Evolutionary conservation across 2,797 vertebrate genomes (phyloP).

Genomic region (Taeniopygia guttata): DNA sequence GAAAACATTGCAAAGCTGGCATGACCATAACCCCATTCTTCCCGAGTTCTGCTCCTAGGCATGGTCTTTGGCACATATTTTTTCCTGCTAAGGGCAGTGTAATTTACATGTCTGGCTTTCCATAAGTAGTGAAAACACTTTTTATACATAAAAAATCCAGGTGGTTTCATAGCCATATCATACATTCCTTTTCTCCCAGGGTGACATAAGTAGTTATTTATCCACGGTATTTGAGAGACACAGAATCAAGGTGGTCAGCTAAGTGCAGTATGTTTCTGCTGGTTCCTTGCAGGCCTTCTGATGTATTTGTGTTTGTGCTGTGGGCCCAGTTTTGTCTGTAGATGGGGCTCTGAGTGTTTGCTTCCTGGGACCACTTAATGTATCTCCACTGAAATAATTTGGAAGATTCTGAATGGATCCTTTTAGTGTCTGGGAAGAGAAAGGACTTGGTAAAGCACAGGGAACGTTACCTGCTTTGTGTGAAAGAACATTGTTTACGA

Average conservation of each 20-base stretch:
- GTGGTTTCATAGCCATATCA: conserved; percentile 57
- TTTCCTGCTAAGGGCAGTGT: conserved; percentile 29
- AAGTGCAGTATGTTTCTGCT: conserved; percentile 18
- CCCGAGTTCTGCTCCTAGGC: conserved; percentile 42
- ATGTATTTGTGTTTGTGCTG: neutral
- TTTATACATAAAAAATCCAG: conserved; percentile 56
- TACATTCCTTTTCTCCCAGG: conserved; percentile 60
- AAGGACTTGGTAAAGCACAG: neutral
- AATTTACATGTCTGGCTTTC: conserved; percentile 66
- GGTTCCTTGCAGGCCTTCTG: neutral
- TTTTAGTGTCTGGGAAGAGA: neutral
- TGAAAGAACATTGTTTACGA: neutral
- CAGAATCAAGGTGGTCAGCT: conserved; percentile 21
- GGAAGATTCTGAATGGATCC: neutral
- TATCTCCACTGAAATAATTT: neutral
- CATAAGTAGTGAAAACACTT: conserved; percentile 59
- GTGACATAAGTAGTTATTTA: conserved; percentile 61
- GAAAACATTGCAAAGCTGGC: conserved; percentile 51
- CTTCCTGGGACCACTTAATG: neutral
- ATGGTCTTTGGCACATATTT: conserved; percentile 47
- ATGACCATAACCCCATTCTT: conserved; percentile 57
- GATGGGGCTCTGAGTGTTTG: neutral
- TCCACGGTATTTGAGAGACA: conserved; percentile 29
- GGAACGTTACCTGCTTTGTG: neutral
- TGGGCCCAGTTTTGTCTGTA: neutral